Percentiles rank a stretch among this genome's conserved stretches.
phyloP scores from a whole-genome alignment of 2,113 vertebrate genomes.

The Silurus asotus region DNA sequence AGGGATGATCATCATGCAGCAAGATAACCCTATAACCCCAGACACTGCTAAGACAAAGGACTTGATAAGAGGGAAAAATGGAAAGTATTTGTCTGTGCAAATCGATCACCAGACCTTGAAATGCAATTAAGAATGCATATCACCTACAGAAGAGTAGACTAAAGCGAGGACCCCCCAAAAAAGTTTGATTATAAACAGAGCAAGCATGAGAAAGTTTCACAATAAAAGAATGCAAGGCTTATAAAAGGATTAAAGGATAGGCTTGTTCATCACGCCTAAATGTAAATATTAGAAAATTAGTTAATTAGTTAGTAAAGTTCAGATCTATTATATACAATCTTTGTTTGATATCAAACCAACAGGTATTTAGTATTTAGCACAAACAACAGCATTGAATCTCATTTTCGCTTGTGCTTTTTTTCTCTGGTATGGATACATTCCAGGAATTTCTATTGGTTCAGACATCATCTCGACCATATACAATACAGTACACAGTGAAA shows the following conservation, averaged over 20 bases:
- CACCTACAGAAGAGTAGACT: background rate
- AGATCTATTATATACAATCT: too few relatives aligned
- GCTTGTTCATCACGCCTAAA: too few relatives aligned
- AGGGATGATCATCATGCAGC: background rate
- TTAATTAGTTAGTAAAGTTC: too few relatives aligned
- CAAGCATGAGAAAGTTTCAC: background rate
- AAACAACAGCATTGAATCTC: too few relatives aligned
- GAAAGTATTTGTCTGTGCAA: background rate
- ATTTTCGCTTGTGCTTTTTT: too few relatives aligned
- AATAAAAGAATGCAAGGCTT: background rate
- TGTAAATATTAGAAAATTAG: too few relatives aligned
- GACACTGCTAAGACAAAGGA: background rate
- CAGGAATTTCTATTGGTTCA: background rate
- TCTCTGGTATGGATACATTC: background rate
- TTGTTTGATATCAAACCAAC: too few relatives aligned
- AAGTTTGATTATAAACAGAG: background rate
- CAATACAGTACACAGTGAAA: too few relatives aligned
- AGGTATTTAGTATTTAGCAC: too few relatives aligned
- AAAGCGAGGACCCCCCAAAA: background rate
- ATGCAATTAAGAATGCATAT: background rate
- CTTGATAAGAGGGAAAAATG: background rate
- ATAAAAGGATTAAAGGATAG: too few relatives aligned
- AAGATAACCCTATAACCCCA: background rate
- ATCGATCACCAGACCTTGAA: background rate
- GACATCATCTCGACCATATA: too few relatives aligned